Percentiles rank a stretch among this genome's conserved stretches.
phyloP scores from a whole-genome alignment of 2,888 invertebrate genomes.

The Branchellion lobata region DNA sequence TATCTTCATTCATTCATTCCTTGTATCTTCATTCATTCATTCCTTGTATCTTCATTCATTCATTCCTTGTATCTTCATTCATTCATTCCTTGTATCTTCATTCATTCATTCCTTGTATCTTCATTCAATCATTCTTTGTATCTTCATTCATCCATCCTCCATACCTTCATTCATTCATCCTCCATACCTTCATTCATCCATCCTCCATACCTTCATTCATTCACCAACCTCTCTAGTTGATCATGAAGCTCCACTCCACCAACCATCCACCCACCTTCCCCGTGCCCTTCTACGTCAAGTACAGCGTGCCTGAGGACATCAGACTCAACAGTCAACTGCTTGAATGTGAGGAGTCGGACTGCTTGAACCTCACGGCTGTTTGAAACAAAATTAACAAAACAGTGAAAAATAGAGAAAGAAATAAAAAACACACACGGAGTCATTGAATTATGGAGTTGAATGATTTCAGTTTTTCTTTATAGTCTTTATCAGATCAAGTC shows the following conservation, averaged over 20 bases:
- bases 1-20: too few relatives aligned
- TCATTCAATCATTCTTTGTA: neutral
- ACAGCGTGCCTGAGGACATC: constrained; percentile 43
- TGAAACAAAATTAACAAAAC: too few relatives aligned
- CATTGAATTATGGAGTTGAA: too few relatives aligned
- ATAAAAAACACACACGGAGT: too few relatives aligned
- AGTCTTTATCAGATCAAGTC: too few relatives aligned
- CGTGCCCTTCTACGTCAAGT: constrained; percentile 39
- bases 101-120: neutral
- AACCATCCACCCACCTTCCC: constrained; percentile 45
- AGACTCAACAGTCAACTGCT: constrained; percentile 41
- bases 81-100: neutral
- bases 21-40: too few relatives aligned
- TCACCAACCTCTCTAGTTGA: constrained; percentile 23
- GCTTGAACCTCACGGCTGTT: too few relatives aligned
- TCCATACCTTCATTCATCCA: neutral
- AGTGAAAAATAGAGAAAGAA: too few relatives aligned
- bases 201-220: too few relatives aligned
- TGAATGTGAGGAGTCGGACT: constrained; percentile 43
- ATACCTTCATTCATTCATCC: neutral
- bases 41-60: too few relatives aligned
- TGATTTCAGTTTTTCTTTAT: too few relatives aligned
- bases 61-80: too few relatives aligned
- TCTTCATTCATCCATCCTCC: neutral
- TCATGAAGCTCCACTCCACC: constrained; percentile 29